These are phyloP conservation scores for Gambusia holbrooki DNA, from an alignment of 2,113 vertebrate genomes.

Conservation along the genomic window DNA sequence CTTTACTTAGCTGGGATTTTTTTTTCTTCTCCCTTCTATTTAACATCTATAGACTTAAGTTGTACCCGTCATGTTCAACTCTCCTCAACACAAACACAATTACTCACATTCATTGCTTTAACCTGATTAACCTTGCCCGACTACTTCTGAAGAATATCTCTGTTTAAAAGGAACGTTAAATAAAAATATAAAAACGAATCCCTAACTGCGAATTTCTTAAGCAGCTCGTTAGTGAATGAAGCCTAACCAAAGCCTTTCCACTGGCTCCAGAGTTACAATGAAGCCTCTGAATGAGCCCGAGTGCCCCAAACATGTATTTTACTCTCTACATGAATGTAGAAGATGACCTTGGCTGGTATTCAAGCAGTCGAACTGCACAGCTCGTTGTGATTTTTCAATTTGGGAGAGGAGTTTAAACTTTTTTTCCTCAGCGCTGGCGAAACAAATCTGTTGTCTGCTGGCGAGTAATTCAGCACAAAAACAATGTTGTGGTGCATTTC, in stretches of 20 bases:
- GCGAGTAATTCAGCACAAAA: no score
- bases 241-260: not conserved
- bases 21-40: slow-evolving; percentile 3
- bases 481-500: no score
- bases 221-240: not conserved
- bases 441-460: no score
- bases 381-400: no score
- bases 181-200: not conserved
- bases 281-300: not conserved
- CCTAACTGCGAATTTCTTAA: not conserved
- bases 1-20: slow-evolving; percentile 55
- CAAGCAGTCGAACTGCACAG: no score
- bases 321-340: no score
- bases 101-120: slow-evolving; percentile 21
- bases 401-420: no score
- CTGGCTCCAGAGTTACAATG: not conserved
- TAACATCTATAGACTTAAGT: slow-evolving; percentile 41
- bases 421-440: no score
- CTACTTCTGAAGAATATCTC: slow-evolving; percentile 13
- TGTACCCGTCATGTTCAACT: not conserved
- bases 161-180: slow-evolving; percentile 53
- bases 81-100: slow-evolving; percentile 17
- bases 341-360: no score
- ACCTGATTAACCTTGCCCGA: slow-evolving; percentile 53
- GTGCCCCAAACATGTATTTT: not conserved